Conservation (phyloP, 2,888 invertebrate genomes). For the Drosophila macrothrix region DNA sequence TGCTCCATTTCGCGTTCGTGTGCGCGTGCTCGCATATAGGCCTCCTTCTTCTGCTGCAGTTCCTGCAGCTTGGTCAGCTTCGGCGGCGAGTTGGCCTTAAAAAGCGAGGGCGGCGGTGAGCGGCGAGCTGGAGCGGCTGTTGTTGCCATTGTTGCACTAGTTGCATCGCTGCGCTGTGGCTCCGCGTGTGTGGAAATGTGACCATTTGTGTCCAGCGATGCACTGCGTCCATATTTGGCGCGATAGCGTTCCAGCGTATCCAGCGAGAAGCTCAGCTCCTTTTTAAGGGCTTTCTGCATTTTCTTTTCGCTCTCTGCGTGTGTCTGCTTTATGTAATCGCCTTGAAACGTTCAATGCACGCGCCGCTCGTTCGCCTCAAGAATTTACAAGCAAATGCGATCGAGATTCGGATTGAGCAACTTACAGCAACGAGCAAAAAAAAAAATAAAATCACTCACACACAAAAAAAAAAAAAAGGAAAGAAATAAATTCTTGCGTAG, state of each 20-base stretch:
- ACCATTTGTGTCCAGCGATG: constrained; percentile 67
- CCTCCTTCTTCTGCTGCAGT: constrained; percentile 70
- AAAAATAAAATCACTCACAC: not conserved
- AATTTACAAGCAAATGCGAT: constrained; percentile 77
- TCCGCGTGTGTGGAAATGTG: constrained; percentile 32
- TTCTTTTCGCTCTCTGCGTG: constrained; percentile 11
- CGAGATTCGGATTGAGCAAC: constrained; percentile 45
- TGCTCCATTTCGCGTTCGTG: constrained; percentile 73
- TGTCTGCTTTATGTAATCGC: constrained; percentile 75
- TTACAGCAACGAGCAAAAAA: constrained; percentile 22
- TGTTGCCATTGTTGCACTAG: not conserved
- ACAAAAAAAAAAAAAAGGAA: constrained; percentile 6
- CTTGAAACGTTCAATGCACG: constrained; percentile 63
- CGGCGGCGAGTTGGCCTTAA: constrained; percentile 59
- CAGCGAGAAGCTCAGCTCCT: constrained; percentile 72
- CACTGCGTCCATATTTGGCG: constrained; percentile 72
- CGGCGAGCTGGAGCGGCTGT: constrained; percentile 17
- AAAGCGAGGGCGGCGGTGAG: constrained; percentile 54
- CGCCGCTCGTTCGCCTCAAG: constrained; percentile 63
- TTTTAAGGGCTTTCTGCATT: constrained; percentile 71
- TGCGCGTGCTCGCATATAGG: constrained; percentile 68
- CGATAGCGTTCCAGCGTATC: constrained; percentile 73
- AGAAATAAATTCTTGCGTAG: constrained; percentile 52
- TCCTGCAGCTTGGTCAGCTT: constrained; percentile 70
- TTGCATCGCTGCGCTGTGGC: constrained; percentile 6